Base-by-base conservation (phyloP, 2,113 vertebrate genomes). In the Pseudorectes ferrugineus region DNA sequence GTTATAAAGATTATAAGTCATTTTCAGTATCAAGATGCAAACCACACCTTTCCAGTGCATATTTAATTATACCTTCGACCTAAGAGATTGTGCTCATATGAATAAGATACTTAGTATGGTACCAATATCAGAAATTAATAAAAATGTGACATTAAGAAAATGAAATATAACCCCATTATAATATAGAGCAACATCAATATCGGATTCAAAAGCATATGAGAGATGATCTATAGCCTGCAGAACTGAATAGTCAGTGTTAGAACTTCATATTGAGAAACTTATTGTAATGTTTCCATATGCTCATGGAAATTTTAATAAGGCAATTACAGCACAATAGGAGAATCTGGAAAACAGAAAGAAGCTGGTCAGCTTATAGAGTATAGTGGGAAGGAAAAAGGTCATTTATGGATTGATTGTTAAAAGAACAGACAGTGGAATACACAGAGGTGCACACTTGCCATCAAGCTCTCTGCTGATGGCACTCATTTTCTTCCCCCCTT, bases 61-160 rank as follows among this genome's bases (percentile, higher is more conserved):
- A 96, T 96, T 95, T 95, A 96, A 91, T 93, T 88, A 92, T n/a
- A 91, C n/a, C 29, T 93, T 75, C 51, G 55, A 92, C 85, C 74
- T 51, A 79, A 17, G 63, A 85, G 35, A 77, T 38, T n/a, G 38
- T 68, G 62, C n/a, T 97, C 83, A 93, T 89, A 93, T 54, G 40
- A 95, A 84, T 94, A 97, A 96, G 84, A 94, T 92, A 92, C 91
- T 91, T 96, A 88, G 63, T 62, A 91, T 36, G 67, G 59, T 49
- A 55, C 42, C 86, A 85, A 74, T 87, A 89, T 59, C 78, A 95
- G 71, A 97, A 96, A 93, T 95, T 93, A 97, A 94, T 96, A 95
- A 95, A 97, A 97, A 89, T 87, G 63, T 96, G 94, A 88, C 93
- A 96, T 91, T 94, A 91, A 92, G 74, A 97, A 97, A 96, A 97